Conservation (phyloP, 2,113 vertebrate genomes). For the Macrotus californicus region DNA sequence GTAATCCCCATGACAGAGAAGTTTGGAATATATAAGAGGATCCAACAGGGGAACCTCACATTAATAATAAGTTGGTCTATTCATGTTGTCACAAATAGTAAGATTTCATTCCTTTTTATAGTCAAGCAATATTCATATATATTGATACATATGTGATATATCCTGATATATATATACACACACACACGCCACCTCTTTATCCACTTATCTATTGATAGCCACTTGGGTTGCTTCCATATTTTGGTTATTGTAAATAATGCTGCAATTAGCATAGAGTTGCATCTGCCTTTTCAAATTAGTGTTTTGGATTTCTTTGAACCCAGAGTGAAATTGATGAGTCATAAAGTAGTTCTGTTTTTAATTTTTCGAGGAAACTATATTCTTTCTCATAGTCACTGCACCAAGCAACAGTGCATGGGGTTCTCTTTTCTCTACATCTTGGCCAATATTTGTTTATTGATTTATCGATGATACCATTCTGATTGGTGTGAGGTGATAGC, state of each 20-base stretch:
- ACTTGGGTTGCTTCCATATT: neutral
- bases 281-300: neutral
- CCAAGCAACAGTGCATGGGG: neutral
- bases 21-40: neutral
- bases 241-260: neutral
- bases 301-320: neutral
- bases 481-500: neutral
- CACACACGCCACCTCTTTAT: neutral
- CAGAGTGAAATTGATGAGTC: neutral
- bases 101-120: neutral
- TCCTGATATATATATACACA: no score
- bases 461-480: neutral
- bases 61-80: neutral
- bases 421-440: neutral
- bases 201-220: neutral
- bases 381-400: neutral
- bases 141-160: no score
- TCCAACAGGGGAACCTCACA: neutral
- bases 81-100: neutral
- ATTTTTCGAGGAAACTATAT: neutral
- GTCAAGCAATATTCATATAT: neutral
- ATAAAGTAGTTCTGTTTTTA: neutral
- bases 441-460: neutral
- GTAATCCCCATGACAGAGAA: neutral
- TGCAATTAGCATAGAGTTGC: neutral